Evolutionary conservation across 1,140 invertebrate genomes (phyloP), one percentile per base, ranked within the genome.

Genomic region (Armadillidium nasatum): DNA sequence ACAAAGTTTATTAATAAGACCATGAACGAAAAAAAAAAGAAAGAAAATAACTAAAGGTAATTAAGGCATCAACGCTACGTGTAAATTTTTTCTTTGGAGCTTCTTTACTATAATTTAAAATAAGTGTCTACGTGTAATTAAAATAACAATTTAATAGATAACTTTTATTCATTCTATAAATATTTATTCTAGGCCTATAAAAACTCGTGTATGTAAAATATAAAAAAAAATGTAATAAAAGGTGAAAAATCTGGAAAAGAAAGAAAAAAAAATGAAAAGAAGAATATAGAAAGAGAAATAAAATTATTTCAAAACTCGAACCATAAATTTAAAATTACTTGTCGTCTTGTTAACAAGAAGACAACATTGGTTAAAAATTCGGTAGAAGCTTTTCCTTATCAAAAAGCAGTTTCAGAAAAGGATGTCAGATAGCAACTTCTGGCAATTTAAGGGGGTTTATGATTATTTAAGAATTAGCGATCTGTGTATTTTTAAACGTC

Each of bases 1-100:
- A 60, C 50, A 60, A 60, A 60, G 50, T 60, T 60, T 60, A 60
- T 60, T 60, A 60, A 60, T 60, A 60, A 60, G 50, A 19, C 50
- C 33, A 33, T 33, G 33, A 33, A 33, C 33, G 6, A 33, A 33
- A 33, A 33, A 33, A 33, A 33, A 6, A 33, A 33, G 1, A 33
- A 33, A 33, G 33, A 33, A 33, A 33, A 33, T 3, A 60, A 60
- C 11, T 19, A 4, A 13, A 19, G 19, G 50, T 60, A 60, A 60
- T 60, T 60, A 60, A 60, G 50, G 50, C 7, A 60, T 60, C 50
- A 60, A 4, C 4, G 19, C 50, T 60, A 13, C 33, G 33, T 33
- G 33, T 33, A 33, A 60, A 60, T 60, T 15, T 60, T 19, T 15
- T 60, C 19, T 15, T 3, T 2, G 7, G 19, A 13, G 50, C 11